Evolutionary conservation across 2,888 invertebrate species (phyloP), one percentile per base, ranked within the genome.

Genomic region (Pyrgus malvae): DNA sequence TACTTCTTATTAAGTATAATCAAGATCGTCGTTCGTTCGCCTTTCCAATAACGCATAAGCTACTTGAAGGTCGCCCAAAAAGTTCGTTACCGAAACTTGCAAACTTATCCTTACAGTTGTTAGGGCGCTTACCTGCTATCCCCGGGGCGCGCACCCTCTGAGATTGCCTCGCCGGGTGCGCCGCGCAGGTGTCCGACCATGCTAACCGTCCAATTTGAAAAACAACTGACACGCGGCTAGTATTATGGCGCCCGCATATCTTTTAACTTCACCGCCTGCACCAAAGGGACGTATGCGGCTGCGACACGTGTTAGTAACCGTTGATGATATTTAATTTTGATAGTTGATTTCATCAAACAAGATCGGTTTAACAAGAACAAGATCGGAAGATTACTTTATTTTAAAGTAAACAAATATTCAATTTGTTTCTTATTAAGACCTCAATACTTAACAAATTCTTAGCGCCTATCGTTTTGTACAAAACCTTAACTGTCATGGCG

Each of bases 131-230:
- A 88, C 88, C 88, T 88, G 87, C 80, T 69, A 68, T 16, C 41
- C 38, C 16, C 17, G 11, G 49, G 49, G 41, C 42, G 44, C 64
- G 85, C 87, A 83, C 87, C 86, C 86, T 84, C 79, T 72, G 83
- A 78, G 81, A 83, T 82, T 81, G n/a, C n/a, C n/a, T n/a, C 77
- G 77, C 84, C 84, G 86, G 85, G 83, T 85, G 84, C 74, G 72
- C 9, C 38, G 73, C 80, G 88, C 88, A 87, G 88, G 87, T 88
- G 88, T 76, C 68, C 78, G 74, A 74, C 80, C 64, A 59, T 68
- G 69, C 72, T 74, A 83, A 76, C 79, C 81, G 76, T 71, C 78
- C 76, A 76, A 76, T 72, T 76, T 71, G 25, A 44, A 75, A 60
- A 74, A 76, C 11, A 78, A 80, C 73, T 72, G 73, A 76, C 79